A percentile compares a stretch with the other conserved stretches of the same genome.
These are phyloP conservation scores for Helleia helle DNA, from an alignment of 2,888 invertebrate genomes.

Conservation along the genomic window DNA sequence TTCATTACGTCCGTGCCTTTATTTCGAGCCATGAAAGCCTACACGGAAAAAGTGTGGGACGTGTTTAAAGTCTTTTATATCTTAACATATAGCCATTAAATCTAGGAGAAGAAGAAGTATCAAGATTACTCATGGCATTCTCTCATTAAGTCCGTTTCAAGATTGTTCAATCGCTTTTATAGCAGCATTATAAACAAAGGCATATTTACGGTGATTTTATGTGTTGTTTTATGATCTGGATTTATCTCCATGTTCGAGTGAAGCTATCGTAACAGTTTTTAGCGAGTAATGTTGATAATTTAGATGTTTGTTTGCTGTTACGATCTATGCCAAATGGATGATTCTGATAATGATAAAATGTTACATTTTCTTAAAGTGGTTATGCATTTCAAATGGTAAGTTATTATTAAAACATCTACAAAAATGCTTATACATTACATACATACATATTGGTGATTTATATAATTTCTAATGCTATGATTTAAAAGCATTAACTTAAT, in stretches of 20 bases:
- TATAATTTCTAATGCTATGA: too few species aligned
- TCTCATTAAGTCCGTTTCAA: conserved; percentile 33
- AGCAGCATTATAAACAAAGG: conserved; percentile 31
- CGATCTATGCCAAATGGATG: too few species aligned
- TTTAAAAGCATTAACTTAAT: too few species aligned
- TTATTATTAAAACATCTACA: too few species aligned
- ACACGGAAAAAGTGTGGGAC: conserved; percentile 52
- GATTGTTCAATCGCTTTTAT: conserved; percentile 27
- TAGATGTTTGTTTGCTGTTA: too few species aligned
- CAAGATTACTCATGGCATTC: conserved; percentile 31
- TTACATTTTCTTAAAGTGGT: too few species aligned
- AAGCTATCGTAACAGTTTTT: background rate
- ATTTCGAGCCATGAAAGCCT: conserved; percentile 54
- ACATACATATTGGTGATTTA: too few species aligned
- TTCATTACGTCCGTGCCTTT: conserved; percentile 59
- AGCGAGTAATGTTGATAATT: conserved; percentile 8
- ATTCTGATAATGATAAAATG: too few species aligned
- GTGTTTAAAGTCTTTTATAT: conserved; percentile 38
- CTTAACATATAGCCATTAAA: conserved; percentile 30
- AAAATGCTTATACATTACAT: too few species aligned
- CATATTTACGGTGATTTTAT: conserved; percentile 27
- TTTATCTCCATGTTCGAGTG: conserved; percentile 11
- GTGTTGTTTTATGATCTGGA: conserved; percentile 15
- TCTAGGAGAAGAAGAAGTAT: too few species aligned
- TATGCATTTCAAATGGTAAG: too few species aligned